A percentile compares a stretch with the other conserved stretches of the same genome.
phyloP scores from a whole-genome alignment of 2,888 invertebrate species.

The Steinernema hermaphroditum region DNA sequence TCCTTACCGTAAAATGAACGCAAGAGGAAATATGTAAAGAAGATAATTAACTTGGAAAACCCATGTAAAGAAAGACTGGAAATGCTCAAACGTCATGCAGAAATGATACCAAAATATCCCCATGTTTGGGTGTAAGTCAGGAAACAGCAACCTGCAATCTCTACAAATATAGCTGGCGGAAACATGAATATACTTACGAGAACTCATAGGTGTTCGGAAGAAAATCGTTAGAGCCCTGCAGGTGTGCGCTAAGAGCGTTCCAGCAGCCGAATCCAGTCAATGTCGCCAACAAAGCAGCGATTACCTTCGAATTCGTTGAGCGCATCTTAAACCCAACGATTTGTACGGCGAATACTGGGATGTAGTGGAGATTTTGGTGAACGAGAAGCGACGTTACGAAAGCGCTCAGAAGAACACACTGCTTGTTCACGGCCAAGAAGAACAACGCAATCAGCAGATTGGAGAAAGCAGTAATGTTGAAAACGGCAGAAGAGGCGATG shows the following conservation, averaged over 20 bases:
- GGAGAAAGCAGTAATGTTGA: constrained; percentile 51
- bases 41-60: constrained; percentile 95
- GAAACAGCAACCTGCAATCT: constrained; percentile 74
- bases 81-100: constrained; percentile 96
- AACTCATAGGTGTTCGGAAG: constrained; percentile 44
- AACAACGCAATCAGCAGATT: constrained; percentile 49
- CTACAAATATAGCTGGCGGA: constrained; percentile 8
- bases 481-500: constrained; percentile 51
- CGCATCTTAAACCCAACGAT: not conserved
- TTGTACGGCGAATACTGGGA: not conserved
- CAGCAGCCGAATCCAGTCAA: constrained; percentile 13
- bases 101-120: constrained; percentile 99
- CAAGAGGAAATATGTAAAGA: constrained; percentile 84
- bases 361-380: constrained; percentile 25
- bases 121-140: constrained; percentile 92
- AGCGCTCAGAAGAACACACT: not conserved
- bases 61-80: constrained; percentile 87
- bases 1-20: constrained; percentile 68
- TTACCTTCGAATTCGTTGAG: not conserved
- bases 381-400: not conserved
- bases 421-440: constrained; percentile 33
- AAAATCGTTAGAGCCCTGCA: constrained; percentile 35
- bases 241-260: constrained; percentile 23
- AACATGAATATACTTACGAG: constrained; percentile 45
- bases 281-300: constrained; percentile 29